Evolutionary conservation across 2,113 vertebrate genomes (phyloP).

Genomic region (Carettochelys insculpta): DNA sequence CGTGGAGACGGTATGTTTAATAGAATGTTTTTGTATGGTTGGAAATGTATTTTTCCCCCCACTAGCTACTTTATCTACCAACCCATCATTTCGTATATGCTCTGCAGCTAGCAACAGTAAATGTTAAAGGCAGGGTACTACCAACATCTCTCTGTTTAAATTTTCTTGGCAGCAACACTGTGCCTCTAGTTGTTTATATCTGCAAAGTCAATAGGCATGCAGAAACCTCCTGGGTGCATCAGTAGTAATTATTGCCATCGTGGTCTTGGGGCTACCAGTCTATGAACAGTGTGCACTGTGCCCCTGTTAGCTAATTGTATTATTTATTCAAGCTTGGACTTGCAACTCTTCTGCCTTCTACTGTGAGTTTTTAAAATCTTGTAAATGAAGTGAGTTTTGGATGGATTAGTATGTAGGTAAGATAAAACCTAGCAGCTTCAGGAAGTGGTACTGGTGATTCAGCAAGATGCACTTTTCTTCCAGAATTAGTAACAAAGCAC

Average conservation of each 20-base stretch:
- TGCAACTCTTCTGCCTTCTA: neutral
- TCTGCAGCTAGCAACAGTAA: neutral
- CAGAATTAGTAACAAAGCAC: neutral
- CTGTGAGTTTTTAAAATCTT: neutral
- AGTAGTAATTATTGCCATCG: neutral
- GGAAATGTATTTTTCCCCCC: neutral
- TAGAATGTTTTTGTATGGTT: neutral
- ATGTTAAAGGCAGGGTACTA: neutral
- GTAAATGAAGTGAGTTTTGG: neutral
- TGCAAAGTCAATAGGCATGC: neutral
- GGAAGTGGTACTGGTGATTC: neutral
- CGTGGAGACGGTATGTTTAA: constrained; percentile 88
- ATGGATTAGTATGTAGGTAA: neutral
- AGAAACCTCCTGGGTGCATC: neutral
- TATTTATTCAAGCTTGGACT: too few species aligned
- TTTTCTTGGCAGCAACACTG: neutral
- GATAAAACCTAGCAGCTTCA: neutral
- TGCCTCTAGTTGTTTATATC: neutral
- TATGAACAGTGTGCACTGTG: neutral
- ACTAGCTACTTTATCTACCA: neutral
- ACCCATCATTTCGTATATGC: neutral
- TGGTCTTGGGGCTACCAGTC: neutral
- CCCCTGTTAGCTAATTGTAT: too few species aligned
- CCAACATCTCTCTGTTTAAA: neutral
- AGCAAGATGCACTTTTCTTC: neutral